phyloP scores from a whole-genome alignment of 2,113 vertebrate genomes.

The Scomber colias region DNA sequence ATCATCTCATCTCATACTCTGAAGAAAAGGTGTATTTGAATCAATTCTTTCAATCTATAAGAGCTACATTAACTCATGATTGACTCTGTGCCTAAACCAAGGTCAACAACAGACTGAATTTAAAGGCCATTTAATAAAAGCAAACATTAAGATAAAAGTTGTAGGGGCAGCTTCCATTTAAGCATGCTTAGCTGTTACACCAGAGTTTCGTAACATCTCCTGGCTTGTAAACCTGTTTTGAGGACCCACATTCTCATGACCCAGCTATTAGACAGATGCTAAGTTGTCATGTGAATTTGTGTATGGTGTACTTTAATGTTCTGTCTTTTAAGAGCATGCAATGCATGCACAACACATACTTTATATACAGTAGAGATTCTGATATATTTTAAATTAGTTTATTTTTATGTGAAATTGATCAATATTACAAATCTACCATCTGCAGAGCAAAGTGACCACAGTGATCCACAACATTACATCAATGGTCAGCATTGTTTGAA shows the following conservation, averaged over 20 bases:
- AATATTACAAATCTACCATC: neutral
- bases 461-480: no score
- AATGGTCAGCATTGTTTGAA: no score
- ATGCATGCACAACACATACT: neutral
- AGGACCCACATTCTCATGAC: neutral
- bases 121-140: neutral
- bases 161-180: neutral
- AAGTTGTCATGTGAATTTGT: constrained; percentile 1
- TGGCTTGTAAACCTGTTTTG: constrained; percentile 2
- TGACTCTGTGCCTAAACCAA: no score
- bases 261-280: neutral
- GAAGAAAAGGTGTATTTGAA: neutral
- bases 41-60: no score
- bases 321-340: constrained; percentile 10
- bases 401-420: neutral
- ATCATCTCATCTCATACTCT: neutral
- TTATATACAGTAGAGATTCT: neutral
- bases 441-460: neutral
- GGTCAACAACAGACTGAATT: no score
- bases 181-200: neutral
- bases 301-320: constrained; percentile 13
- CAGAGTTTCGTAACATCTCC: neutral
- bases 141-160: neutral
- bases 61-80: no score
- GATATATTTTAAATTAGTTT: constrained; percentile 2